Evolutionary conservation across 35 echinoderm and acorn worm genomes (phyloP).

Genomic region (Strongylocentrotus purpuratus): DNA sequence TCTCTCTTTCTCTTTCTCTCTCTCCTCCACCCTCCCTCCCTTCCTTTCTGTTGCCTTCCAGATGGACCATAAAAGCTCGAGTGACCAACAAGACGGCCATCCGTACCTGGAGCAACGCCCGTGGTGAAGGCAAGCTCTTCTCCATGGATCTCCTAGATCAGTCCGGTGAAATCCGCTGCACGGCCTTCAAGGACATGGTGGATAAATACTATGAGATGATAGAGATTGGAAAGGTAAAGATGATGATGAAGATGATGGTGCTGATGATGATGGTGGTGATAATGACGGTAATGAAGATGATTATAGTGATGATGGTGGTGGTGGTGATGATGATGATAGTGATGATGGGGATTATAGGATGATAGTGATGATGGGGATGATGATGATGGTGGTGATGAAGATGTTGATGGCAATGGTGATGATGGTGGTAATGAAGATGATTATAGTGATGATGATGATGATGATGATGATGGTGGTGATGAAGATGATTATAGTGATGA

Average conservation of each 20-base stretch:
- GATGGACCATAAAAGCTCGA: conserved; percentile 96
- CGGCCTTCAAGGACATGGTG: conserved; percentile 88
- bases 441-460: background rate
- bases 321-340: conserved; percentile 37
- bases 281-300: background rate
- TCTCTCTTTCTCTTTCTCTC: background rate
- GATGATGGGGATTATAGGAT: no score
- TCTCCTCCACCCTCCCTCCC: no score
- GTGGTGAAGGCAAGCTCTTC: conserved; percentile 93
- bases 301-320: background rate
- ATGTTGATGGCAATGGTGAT: background rate
- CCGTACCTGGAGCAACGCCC: conserved; percentile 88
- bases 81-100: conserved; percentile 82
- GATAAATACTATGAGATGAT: conserved; percentile 89
- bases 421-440: background rate
- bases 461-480: background rate
- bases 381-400: background rate
- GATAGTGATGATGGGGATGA: background rate
- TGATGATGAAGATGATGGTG: background rate
- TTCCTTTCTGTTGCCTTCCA: background rate
- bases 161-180: conserved; percentile 93
- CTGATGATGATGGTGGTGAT: background rate
- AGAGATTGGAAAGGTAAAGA: conserved; percentile 81
- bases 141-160: conserved; percentile 93
- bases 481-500: background rate